Evolutionary conservation across 2,797 vertebrate genomes (phyloP), one percentile per base, ranked within the genome.

Genomic region (Phataginus tricuspis): DNA sequence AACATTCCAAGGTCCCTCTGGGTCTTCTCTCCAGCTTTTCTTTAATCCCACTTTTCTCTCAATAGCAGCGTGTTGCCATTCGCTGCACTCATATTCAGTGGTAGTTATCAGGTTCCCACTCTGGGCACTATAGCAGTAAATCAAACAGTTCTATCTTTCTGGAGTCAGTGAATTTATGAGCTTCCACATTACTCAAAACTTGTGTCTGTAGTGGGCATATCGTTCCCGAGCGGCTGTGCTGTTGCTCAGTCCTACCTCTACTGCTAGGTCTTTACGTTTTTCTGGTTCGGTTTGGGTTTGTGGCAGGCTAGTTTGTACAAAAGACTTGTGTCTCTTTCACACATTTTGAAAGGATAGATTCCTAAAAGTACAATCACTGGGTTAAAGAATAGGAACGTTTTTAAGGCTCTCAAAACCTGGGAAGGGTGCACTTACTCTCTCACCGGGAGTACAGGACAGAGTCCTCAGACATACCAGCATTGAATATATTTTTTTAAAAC

Each of bases 61-160:
- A 1, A 1, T 5, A 7, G 34, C 23, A 11, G 72, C 66, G 10
- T n/a, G 34, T 29, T 14, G 25, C 75, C 29, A 0, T 59, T 31
- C 66, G 2, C 45, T 5, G 18, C 23, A 1, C 72, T 42, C 49
- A 6, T 16, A 16, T 39, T 12, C 55, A 4, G 42, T 12, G 34
- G n/a, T 12, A 57, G 61, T 23, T 8, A 1, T 1, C 15, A 2
- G 1, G n/a, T 16, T 61, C 66, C 29, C 8, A 6, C 29, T 15
- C 19, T 8, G 49, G 42, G 37, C 2, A 3, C 59, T 42, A 6
- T 5, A 2, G n/a, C 12, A 27, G n/a, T 34, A 9, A 18, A 3
- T 11, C 18, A 31, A 23, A 19, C 27, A 12, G 7, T 3, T 5
- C 21, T 34, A 1, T 49, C 37, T 80, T 63, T 49, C 53, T 10